Evolutionary conservation across 2,888 invertebrate genomes (phyloP), one percentile per base, ranked within the genome.

Genomic region (Caenorhabditis afra): DNA sequence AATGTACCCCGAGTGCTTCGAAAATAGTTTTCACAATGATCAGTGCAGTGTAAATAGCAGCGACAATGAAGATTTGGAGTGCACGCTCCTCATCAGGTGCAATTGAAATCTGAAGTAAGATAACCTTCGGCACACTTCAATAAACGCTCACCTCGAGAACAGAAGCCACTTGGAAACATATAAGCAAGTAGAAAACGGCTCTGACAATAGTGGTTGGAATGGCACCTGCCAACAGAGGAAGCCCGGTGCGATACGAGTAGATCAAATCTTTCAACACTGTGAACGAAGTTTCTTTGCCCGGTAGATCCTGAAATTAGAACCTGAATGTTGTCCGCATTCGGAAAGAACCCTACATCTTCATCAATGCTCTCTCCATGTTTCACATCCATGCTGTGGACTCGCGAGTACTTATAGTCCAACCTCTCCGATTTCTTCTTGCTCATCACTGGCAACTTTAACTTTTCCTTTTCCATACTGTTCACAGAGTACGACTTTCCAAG

Each of bases 1-100:
- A 18, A 29, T 65, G 35, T 44, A 88, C 88, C 52, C 89, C 89
- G 18, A 89, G 80, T 16, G 89, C 87, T 55, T 89, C 89, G 61
- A 89, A 89, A 53, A 88, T 87, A 2, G 89, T 89, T 70, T 89
- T 89, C 11, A 89, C 83, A 57, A 89, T 89, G 58, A 89, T 89
- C 29, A 89, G 65, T 3, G 88, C 87, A 14, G 83, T 84, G 62
- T 88, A 89, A 61, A 87, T 80, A 5, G 86, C 84, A 44, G 86
- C 87, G 2, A 88, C 85, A 39, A 83, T 84, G 70, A 89, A 87
- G 18, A 89, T 82, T 52, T 84, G 75, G 18, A 84, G 71, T 3
- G 84, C 66, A 23, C 84, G 44, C 10, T 84, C 81, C 16, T 86
- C 85, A n/a, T 78, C 82, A 7, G 88, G 85, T 11, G 81, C 81